phyloP scores from a whole-genome alignment of 92 coral and sea anemone genomes.

The Umimayanthus chanpuru region DNA sequence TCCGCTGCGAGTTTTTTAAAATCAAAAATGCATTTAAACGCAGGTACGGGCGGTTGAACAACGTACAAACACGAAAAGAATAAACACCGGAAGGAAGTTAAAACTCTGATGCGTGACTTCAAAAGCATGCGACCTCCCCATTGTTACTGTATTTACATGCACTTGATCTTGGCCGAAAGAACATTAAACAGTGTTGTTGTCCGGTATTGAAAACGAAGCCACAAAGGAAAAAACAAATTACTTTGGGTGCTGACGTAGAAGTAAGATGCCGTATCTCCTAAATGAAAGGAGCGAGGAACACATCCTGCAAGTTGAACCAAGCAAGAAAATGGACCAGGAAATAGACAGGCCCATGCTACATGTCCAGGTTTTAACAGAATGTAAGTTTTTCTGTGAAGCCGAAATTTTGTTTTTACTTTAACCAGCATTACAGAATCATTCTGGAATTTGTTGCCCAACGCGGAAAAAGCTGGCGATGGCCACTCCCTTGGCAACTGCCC shows the following conservation, averaged over 20 bases:
- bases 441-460: neutral
- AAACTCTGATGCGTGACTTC: neutral
- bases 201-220: neutral
- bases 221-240: neutral
- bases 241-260: neutral
- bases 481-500: neutral
- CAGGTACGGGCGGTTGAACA: neutral
- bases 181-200: neutral
- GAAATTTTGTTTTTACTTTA: too few relatives aligned
- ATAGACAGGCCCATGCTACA: neutral
- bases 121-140: neutral
- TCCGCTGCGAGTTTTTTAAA: neutral
- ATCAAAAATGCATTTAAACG: neutral
- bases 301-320: neutral
- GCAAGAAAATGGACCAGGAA: neutral
- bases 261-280: neutral
- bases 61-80: neutral
- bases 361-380: too few relatives aligned
- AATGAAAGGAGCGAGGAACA: neutral
- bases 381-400: neutral
- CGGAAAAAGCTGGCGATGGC: neutral
- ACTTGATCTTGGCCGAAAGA: conserved; percentile 7
- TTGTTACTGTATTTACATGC: neutral
- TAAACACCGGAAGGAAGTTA: conserved; percentile 2
- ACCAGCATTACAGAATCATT: neutral